Conservation (phyloP, 2,797 vertebrate genomes). For the Coreius guichenoti region DNA sequence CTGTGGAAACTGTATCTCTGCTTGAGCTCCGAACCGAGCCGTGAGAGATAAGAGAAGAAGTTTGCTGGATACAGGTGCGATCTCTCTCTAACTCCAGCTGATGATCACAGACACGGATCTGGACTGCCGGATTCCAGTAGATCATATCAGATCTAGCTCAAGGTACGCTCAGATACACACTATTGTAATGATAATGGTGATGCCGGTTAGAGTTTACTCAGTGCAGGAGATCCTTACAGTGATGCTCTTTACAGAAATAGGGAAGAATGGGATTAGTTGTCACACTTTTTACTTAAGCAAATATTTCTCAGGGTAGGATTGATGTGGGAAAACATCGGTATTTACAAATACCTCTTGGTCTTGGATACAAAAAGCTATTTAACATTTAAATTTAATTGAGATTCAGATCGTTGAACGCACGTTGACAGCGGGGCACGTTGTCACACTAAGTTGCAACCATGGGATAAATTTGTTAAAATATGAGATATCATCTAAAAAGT, state of each 20-base stretch:
- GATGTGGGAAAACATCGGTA: background rate
- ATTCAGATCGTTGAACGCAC: background rate
- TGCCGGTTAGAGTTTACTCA: background rate
- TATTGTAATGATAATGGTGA: background rate
- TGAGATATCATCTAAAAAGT: background rate
- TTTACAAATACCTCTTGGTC: background rate
- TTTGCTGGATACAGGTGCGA: constrained; percentile 73
- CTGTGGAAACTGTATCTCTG: background rate
- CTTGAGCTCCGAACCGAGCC: constrained; percentile 13
- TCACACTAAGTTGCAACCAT: background rate
- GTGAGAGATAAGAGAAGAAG: constrained; percentile 42
- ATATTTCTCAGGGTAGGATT: background rate
- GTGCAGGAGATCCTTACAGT: background rate
- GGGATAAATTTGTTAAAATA: background rate
- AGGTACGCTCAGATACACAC: constrained; percentile 44
- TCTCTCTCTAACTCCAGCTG: constrained; percentile 57
- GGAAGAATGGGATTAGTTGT: background rate
- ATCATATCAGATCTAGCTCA: constrained; percentile 61
- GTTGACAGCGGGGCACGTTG: background rate
- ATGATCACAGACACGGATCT: constrained; percentile 47
- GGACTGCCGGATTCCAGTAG: constrained; percentile 62
- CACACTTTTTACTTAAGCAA: constrained; percentile 6
- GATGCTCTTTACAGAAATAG: background rate
- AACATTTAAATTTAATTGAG: background rate
- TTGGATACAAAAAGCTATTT: background rate